Base-by-base conservation (phyloP, 2,113 vertebrate genomes). In the Notarius lentiginosus region DNA sequence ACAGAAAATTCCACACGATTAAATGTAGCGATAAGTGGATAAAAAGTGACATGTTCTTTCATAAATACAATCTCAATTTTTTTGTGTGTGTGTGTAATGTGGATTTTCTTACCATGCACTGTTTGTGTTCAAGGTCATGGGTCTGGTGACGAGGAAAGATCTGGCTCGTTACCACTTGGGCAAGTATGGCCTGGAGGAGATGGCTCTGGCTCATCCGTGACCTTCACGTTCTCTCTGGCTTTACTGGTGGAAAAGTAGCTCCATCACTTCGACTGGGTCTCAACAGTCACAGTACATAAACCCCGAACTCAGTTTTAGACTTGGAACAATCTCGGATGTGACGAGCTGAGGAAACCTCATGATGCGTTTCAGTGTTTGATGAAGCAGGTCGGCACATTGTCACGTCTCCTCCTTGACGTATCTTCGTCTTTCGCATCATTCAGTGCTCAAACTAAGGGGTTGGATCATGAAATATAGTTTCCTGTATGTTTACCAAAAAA, bases 121-220 rank as follows among this genome's bases (percentile, higher is more conserved):
- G 11, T 87, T 88, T 55, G 81, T 0, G 18, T 79, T 76, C 41
- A 91, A 99, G 98, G 98, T 99, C 86, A 95, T 98, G 1, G 98
- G 98, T 24, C 93, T 99, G 88, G 98, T 99, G 89, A 99, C 98
- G 56, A 95, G 98, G 91, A 99, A 99, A 93, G 98, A 99, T 88
- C 94, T 99, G 0, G 98, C 98, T 84, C 95, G 98, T 75, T 99
- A 99, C 92, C 96, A 98, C 72, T 90, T 98, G 83, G 97, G 98
- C 2, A 99, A 98, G 92, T 95, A 98, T 22, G 98, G 98, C 49
- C 94, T 99, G 83, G 98, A 99, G 90, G 98, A 99, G 91, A 94
- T 99, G 47, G 96, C 96, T 0, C 91, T 99, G 94, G 96, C 98
- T 0, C 97, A 99, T 94, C 98, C 97, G 0, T 99, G 98, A 97